Conservation (phyloP, 2,113 vertebrate genomes). For the Eurypyga helias region DNA sequence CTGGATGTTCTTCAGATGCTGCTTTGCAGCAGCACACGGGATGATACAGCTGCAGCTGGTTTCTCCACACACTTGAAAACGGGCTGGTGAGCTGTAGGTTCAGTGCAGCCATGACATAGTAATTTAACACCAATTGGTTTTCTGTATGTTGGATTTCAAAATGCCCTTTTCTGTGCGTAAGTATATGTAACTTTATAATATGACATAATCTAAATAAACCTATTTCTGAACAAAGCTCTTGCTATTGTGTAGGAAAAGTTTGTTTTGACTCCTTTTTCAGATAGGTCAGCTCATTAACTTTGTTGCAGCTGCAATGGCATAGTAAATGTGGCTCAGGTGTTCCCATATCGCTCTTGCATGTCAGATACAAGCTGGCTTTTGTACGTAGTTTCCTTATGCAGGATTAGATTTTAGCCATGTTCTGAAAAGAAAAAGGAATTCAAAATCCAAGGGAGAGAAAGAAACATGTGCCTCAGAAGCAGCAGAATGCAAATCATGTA, state of each 20-base stretch:
- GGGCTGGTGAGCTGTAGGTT: neutral
- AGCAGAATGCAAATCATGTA: neutral
- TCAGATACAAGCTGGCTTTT: neutral
- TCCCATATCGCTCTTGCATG: neutral
- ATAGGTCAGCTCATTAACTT: conserved; percentile 45
- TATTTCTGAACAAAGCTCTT: neutral
- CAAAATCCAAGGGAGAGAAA: neutral
- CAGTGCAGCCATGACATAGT: neutral
- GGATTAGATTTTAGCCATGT: neutral
- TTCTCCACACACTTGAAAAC: neutral
- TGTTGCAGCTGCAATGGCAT: neutral
- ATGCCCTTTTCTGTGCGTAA: neutral
- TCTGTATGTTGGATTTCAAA: neutral
- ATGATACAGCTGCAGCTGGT: neutral
- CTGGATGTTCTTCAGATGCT: neutral
- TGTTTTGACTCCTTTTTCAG: neutral
- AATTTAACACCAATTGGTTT: neutral
- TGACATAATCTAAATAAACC: neutral
- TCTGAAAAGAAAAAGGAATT: neutral
- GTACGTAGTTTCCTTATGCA: neutral
- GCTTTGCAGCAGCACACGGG: neutral
- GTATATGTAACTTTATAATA: neutral
- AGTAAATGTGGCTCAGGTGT: conserved; percentile 19
- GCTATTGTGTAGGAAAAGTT: neutral
- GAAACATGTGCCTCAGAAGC: neutral